Evolutionary conservation across 2,888 invertebrate species (phyloP).

Genomic region (Gandaritis pyraliata): DNA sequence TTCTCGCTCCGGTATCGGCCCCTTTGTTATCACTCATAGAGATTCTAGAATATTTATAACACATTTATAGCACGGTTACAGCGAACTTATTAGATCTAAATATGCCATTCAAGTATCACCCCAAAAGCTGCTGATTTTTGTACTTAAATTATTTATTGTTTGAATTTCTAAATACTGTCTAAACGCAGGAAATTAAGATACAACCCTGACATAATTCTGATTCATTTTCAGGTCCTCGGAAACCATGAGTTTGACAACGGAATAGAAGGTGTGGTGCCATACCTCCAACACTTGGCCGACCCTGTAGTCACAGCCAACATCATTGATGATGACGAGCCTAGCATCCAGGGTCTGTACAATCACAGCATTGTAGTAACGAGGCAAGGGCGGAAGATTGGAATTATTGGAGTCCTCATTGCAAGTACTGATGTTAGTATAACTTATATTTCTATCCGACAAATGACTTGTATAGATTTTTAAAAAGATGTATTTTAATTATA

Average conservation of each 20-base stretch:
- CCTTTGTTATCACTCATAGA: no score
- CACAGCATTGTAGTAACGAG: constrained; percentile 87
- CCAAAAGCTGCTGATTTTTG: no score
- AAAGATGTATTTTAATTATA: not conserved
- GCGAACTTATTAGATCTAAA: no score
- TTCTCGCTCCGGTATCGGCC: no score
- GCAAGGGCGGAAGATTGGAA: constrained; percentile 88
- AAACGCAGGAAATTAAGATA: not conserved
- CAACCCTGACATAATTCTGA: not conserved
- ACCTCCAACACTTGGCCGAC: constrained; percentile 85
- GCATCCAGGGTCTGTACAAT: constrained; percentile 86
- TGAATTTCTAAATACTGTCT: no score
- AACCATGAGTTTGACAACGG: constrained; percentile 95
- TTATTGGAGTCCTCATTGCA: constrained; percentile 89
- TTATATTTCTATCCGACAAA: no score
- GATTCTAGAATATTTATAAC: no score
- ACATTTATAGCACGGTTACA: no score
- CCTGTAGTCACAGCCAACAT: constrained; percentile 91
- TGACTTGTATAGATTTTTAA: no score
- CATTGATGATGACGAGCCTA: constrained; percentile 87
- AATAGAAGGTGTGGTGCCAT: constrained; percentile 88
- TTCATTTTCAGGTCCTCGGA: constrained; percentile 87
- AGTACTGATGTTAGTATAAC: constrained; percentile 63
- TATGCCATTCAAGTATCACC: no score
- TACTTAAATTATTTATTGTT: no score